Evolutionary conservation across 53 echinoderm and acorn worm species (phyloP).

Genomic region (Stichopus horrens): DNA sequence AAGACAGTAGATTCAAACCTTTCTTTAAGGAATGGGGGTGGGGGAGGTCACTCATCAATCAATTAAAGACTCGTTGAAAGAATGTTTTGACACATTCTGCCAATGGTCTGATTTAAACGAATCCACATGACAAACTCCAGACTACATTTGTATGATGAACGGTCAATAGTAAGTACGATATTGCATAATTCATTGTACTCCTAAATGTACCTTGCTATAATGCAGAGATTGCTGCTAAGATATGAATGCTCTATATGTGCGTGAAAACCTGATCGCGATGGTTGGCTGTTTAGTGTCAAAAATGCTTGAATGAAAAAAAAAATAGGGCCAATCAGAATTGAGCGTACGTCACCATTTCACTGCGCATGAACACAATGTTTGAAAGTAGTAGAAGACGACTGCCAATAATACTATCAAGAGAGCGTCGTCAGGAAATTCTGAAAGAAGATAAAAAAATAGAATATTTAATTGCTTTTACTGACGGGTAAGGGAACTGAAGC

Average conservation of each 20-base stretch:
- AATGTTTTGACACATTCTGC: too few relatives aligned
- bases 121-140: not conserved
- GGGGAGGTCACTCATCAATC: too few relatives aligned
- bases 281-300: slow-evolving; percentile 20
- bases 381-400: slow-evolving; percentile 25
- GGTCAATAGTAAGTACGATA: too few relatives aligned
- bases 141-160: not conserved
- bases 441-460: not conserved
- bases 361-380: slow-evolving; percentile 13
- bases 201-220: too few relatives aligned
- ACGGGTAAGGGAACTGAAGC: not conserved
- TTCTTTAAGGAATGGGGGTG: too few relatives aligned
- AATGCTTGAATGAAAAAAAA: slow-evolving; percentile 6
- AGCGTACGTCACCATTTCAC: slow-evolving; percentile 24
- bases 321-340: slow-evolving; percentile 17
- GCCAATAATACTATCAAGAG: slow-evolving; percentile 11
- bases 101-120: too few relatives aligned
- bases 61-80: too few relatives aligned
- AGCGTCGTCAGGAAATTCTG: slow-evolving; percentile 22
- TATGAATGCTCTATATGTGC: too few relatives aligned
- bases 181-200: too few relatives aligned
- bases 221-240: too few relatives aligned
- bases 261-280: not conserved
- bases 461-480: not conserved
- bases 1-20: too few relatives aligned